Evolutionary conservation across 1,140 invertebrate species (phyloP).

Genomic region (Protaetia brevitarsis): DNA sequence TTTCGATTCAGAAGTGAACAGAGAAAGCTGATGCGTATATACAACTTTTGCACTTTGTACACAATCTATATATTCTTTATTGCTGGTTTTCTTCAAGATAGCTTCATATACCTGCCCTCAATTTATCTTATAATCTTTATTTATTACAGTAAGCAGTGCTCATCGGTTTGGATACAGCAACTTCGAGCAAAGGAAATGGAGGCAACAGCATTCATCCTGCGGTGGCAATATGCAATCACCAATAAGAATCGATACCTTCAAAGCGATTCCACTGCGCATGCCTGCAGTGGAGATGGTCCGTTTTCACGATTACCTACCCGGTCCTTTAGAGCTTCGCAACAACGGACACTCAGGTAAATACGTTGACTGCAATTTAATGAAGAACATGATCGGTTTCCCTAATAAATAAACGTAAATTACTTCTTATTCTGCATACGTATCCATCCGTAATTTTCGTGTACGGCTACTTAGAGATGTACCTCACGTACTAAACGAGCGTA

Average conservation of each 20-base stretch:
- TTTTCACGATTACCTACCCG: constrained; percentile 63
- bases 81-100: no score
- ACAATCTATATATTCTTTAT: no score
- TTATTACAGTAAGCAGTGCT: not conserved
- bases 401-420: not conserved
- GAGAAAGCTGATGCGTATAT: no score
- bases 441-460: not conserved
- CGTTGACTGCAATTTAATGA: constrained; percentile 3
- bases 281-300: constrained; percentile 68
- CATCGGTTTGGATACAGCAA: constrained; percentile 27
- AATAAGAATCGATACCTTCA: constrained; percentile 22
- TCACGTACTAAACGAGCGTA: not conserved
- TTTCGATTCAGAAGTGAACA: no score
- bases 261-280: constrained; percentile 59
- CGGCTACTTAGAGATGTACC: not conserved
- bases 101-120: no score
- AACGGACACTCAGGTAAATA: constrained; percentile 70
- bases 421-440: not conserved
- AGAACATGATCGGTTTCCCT: not conserved
- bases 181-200: constrained; percentile 24
- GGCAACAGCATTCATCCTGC: not conserved
- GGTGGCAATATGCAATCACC: constrained; percentile 25
- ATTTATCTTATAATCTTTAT: no score
- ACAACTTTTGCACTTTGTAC: no score
- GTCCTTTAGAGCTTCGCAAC: constrained; percentile 59